Base-by-base conservation (phyloP, 2,797 vertebrate genomes). In the Protosalanx chinensis region DNA sequence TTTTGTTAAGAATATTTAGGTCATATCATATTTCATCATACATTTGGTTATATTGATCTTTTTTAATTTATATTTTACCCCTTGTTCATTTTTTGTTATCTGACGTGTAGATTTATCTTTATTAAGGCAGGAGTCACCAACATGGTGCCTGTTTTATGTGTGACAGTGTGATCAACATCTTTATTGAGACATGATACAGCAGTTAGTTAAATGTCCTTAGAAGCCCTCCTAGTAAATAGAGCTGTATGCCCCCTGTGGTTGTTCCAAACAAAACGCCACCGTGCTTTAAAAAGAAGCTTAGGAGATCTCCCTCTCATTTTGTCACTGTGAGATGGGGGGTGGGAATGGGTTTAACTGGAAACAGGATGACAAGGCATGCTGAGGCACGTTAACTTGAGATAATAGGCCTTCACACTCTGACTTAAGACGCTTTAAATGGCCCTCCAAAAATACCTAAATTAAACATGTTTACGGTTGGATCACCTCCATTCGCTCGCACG, bases 271-370 rank as follows among this genome's bases (percentile, higher is more conserved):
- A 51, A 51, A 46, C 29, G 2, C 61, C 27, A 62, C 60, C 63
- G n/a, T 64, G 35, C 23, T 12, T 29, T 7, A 23, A 29, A 62
- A 18, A 16, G 30, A 15, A 66, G 12, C 64, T 27, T 29, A 1
- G 23, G 23, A 33, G 16, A 6, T 32, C 30, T 62, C 12, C 13
- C 2, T 29, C 23, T 29, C 64, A 66, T 49, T 27, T 51, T 3
- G 64, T 30, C 49, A 67, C 65, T 6, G 15, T 64, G 37, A 41
- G 3, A 27, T 20, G n/a, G 46, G 65, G 65, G 65, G 49, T 68
- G 56, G 62, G 37, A 8, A 49, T 6, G 1, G 41, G n/a, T 23
- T 35, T 41, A 3, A 46, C 64, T 29, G 5, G 49, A 33, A 16
- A 35, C n/a, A 29, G 64, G 37, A 5, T 15, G 20, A 6, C 20